Conservation (phyloP, 2,113 vertebrate species). For the Pachyramphus minor region DNA sequence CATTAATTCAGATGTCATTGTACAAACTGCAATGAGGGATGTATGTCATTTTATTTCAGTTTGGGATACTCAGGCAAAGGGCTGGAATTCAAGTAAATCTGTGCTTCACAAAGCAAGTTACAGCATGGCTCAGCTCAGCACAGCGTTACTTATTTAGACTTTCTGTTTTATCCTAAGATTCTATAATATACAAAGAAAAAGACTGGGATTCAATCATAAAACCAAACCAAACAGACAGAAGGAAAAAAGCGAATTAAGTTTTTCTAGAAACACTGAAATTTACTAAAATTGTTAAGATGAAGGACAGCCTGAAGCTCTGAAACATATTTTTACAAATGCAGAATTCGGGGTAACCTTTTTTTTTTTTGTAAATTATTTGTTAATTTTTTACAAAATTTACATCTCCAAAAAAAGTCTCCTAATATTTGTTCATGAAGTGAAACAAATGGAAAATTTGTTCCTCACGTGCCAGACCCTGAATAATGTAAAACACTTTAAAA, state of each 20-base stretch:
- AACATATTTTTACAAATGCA: not conserved
- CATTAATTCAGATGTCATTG: not conserved
- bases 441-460: too few relatives aligned
- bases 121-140: not conserved
- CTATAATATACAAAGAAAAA: not conserved
- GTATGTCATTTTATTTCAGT: not conserved
- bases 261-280: not conserved
- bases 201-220: not conserved
- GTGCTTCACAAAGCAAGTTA: not conserved
- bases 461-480: not conserved
- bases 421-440: not conserved
- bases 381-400: not conserved
- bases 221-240: not conserved
- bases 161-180: accelerated
- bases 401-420: not conserved
- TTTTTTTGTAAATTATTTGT: not conserved
- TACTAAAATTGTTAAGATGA: not conserved
- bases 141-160: not conserved
- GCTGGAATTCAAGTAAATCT: not conserved
- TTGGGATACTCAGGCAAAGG: not conserved
- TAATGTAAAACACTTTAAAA: not conserved
- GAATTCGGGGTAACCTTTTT: not conserved
- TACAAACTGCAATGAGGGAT: not conserved
- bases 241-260: not conserved
- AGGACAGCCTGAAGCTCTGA: not conserved